Percentiles rank a stretch among this genome's conserved stretches.
These are phyloP conservation scores for Myotis brandtii DNA, from an alignment of 2,113 vertebrate species.

Conservation along the genomic window DNA sequence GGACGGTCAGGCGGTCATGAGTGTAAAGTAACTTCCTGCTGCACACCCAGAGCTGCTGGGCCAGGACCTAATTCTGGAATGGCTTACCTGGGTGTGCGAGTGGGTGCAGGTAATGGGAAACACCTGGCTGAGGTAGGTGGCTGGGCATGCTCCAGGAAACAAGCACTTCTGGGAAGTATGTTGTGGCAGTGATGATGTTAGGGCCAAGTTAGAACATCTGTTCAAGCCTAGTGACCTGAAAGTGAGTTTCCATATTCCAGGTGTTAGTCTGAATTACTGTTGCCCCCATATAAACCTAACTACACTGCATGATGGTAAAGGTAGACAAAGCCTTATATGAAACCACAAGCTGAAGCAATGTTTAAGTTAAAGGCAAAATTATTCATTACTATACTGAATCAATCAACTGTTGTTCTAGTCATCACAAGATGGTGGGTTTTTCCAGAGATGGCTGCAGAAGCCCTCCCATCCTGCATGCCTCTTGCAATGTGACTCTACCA, in stretches of 20 bases:
- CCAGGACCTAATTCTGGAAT: slow-evolving; percentile 24
- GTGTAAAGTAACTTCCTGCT: slow-evolving; percentile 26
- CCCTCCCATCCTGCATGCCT: not conserved
- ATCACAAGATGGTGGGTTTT: not conserved
- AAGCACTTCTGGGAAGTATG: slow-evolving; percentile 43
- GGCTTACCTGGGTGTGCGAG: slow-evolving; percentile 29
- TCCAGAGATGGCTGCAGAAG: not conserved
- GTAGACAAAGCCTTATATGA: not conserved
- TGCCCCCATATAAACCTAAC: not conserved
- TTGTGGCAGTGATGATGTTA: slow-evolving; percentile 6
- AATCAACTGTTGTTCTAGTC: not conserved
- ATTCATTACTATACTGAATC: not conserved
- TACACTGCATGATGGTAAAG: not conserved
- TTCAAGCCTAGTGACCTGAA: not conserved
- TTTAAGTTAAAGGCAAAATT: not conserved
- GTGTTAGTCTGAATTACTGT: not conserved
- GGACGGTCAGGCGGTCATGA: not conserved
- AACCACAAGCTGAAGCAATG: not conserved
- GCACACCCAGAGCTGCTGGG: not conserved
- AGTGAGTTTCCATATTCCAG: slow-evolving; percentile 1
- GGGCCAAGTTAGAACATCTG: slow-evolving; percentile 14
- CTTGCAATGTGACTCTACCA: not conserved
- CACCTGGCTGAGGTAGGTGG: slow-evolving; percentile 72
- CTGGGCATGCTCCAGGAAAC: slow-evolving; percentile 61
- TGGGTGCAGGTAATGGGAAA: slow-evolving; percentile 71